These are phyloP conservation scores for Mesopsocus fuscifrons DNA, from an alignment of 2,888 invertebrate species.

Conservation along the genomic window DNA sequence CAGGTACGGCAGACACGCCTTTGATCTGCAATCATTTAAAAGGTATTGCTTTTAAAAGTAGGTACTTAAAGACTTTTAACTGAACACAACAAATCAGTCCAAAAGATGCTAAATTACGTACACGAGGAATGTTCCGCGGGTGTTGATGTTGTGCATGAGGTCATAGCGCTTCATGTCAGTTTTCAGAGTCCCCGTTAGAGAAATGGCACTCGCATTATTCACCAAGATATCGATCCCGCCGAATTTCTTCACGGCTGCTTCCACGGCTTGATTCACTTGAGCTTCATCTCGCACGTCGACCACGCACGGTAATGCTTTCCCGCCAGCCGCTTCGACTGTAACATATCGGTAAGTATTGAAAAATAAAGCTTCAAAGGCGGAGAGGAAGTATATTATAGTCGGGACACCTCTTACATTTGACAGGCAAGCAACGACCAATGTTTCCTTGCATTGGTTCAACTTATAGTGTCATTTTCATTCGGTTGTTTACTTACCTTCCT, in stretches of 20 bases:
- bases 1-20: slow-evolving; percentile 71
- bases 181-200: slow-evolving; percentile 54
- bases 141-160: slow-evolving; percentile 87
- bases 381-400: no score
- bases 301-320: slow-evolving; percentile 66
- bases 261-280: slow-evolving; percentile 49
- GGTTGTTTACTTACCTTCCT: slow-evolving; percentile 68
- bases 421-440: no score
- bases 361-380: slow-evolving; percentile 3
- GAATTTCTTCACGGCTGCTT: slow-evolving; percentile 62
- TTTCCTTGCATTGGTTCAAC: no score
- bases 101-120: slow-evolving; percentile 32
- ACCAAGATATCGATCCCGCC: slow-evolving; percentile 89
- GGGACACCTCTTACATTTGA: no score
- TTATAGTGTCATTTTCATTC: no score
- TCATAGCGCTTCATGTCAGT: slow-evolving; percentile 95
- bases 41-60: not conserved
- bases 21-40: slow-evolving; percentile 44
- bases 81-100: no score
- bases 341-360: slow-evolving; percentile 16
- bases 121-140: slow-evolving; percentile 88
- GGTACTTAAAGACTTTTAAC: not conserved
- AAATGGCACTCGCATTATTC: slow-evolving; percentile 94
- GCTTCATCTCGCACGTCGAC: slow-evolving; percentile 76
- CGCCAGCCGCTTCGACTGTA: slow-evolving; percentile 69